Evolutionary conservation across 2,797 vertebrate genomes (phyloP).

Genomic region (Chromobotia macracanthus): DNA sequence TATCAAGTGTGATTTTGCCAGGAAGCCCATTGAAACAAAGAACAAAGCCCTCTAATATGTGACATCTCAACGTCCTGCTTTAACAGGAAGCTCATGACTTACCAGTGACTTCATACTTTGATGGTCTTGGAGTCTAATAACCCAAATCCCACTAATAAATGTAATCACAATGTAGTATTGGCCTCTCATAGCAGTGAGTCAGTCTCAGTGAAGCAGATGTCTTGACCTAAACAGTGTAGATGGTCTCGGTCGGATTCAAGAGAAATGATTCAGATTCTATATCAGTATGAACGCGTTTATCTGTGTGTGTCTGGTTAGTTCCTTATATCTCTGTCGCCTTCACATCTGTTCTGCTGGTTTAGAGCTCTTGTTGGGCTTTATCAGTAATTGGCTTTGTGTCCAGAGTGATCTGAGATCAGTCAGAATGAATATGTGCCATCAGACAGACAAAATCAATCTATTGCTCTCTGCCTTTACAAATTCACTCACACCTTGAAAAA

Average conservation of each 20-base stretch:
- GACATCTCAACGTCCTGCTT: not conserved
- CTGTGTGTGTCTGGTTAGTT: constrained; percentile 56
- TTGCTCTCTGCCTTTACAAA: constrained; percentile 15
- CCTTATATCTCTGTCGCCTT: constrained; percentile 63
- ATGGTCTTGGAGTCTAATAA: not conserved
- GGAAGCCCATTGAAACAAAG: not conserved
- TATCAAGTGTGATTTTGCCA: too few species aligned
- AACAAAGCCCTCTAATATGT: not conserved
- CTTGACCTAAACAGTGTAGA: not conserved
- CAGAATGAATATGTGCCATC: constrained; percentile 57
- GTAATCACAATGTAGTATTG: constrained; percentile 7
- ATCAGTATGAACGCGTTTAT: constrained; percentile 3
- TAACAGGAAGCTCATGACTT: not conserved
- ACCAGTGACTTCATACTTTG: constrained; percentile 15
- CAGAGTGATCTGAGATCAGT: constrained; percentile 73
- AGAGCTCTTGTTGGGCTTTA: constrained; percentile 74
- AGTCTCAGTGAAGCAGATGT: constrained; percentile 2
- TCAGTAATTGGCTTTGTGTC: constrained; percentile 79
- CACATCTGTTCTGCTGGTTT: constrained; percentile 66
- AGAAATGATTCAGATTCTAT: constrained; percentile 6
- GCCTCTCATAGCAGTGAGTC: constrained; percentile 16
- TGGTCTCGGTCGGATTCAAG: not conserved
- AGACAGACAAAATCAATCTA: constrained; percentile 55
- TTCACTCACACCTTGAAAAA: not conserved
- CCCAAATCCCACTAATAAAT: constrained; percentile 37